Conservation (phyloP, 2,113 vertebrate genomes). For the Channa maculata region DNA sequence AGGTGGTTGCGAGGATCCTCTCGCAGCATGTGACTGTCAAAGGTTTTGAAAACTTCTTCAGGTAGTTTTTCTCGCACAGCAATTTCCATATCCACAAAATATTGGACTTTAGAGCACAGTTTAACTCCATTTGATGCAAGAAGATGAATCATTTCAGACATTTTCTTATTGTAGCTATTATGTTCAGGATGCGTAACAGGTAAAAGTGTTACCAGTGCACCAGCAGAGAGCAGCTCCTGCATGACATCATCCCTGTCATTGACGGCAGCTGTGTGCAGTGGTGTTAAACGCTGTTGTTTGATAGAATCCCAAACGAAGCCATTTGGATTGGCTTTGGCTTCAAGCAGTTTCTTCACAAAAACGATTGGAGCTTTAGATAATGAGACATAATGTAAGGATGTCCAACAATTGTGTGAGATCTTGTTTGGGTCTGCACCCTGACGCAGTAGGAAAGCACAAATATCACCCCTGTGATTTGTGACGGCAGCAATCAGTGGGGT, state of each 20-base stretch:
- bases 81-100: conserved; percentile 2
- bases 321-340: conserved; percentile 59
- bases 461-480: neutral
- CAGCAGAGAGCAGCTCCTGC: conserved; percentile 51
- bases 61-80: accelerated
- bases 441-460: conserved; percentile 39
- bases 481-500: conserved; percentile 66
- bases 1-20: conserved; percentile 36
- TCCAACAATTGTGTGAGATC: accelerated
- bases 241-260: conserved; percentile 48
- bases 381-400: conserved; percentile 63
- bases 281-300: accelerated
- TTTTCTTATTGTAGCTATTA: conserved; percentile 1
- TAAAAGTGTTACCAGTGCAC: conserved; percentile 9
- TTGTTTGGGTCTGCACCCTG: conserved; percentile 29
- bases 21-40: conserved; percentile 44
- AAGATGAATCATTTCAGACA: conserved; percentile 21
- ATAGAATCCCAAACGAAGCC: no score
- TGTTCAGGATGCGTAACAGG: neutral
- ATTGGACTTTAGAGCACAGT: accelerated
- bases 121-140: conserved; percentile 32
- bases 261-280: conserved; percentile 54
- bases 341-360: conserved; percentile 53
- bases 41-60: conserved; percentile 21
- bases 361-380: neutral